Evolutionary conservation across 53 echinoderm and acorn worm species (phyloP).

Genomic region (Temnopleurus reevesii): DNA sequence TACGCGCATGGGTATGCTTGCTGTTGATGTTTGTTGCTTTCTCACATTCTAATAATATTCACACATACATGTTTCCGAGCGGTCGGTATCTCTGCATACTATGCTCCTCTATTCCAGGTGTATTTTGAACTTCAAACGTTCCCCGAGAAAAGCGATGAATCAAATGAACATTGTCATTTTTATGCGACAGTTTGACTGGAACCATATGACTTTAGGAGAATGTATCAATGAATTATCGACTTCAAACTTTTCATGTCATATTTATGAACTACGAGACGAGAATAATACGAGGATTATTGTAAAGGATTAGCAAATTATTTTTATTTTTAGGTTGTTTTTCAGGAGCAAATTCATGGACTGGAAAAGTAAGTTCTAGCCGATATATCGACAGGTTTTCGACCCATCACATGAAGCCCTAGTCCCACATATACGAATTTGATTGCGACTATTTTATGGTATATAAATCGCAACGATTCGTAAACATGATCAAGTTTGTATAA

Average conservation of each 20-base stretch:
- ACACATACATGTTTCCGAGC: too few species aligned
- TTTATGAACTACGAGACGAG: not conserved
- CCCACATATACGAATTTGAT: too few species aligned
- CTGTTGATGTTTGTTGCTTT: too few species aligned
- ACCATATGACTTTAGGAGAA: constrained; percentile 23
- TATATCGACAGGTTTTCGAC: too few species aligned
- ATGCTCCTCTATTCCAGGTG: not conserved
- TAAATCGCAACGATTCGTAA: too few species aligned
- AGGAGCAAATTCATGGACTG: not conserved
- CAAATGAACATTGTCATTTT: constrained; percentile 20
- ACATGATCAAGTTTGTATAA: too few species aligned
- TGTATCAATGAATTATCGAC: not conserved
- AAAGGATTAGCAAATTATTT: not conserved
- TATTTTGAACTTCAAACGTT: constrained; percentile 13
- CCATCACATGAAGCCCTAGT: too few species aligned
- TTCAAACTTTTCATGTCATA: not conserved
- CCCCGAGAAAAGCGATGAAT: not conserved
- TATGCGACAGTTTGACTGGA: constrained; percentile 7
- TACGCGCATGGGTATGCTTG: too few species aligned
- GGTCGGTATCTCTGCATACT: too few species aligned
- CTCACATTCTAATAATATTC: too few species aligned
- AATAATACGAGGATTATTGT: not conserved
- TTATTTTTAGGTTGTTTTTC: constrained; percentile 5
- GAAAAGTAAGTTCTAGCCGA: not conserved
- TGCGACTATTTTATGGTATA: too few species aligned